These are phyloP conservation scores for Galeopsomyia nigrocyanea DNA, from an alignment of 2,888 invertebrate species.

Conservation along the genomic window DNA sequence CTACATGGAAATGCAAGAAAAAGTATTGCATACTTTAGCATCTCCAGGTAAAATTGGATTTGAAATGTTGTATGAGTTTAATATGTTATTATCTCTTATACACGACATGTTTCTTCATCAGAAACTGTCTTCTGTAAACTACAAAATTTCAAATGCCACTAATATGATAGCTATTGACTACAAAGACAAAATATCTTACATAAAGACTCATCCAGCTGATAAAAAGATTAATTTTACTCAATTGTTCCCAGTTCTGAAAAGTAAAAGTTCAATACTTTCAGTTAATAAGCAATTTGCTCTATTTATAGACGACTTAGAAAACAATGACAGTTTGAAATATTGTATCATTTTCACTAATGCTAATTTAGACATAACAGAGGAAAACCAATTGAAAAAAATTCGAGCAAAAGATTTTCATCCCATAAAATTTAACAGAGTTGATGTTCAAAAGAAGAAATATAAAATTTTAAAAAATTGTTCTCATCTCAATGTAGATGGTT, in stretches of 20 bases:
- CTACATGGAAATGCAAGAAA: slow-evolving; percentile 53
- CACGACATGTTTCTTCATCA: slow-evolving; percentile 19
- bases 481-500: slow-evolving; percentile 11
- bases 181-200: slow-evolving; percentile 29
- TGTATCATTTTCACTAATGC: slow-evolving; percentile 37
- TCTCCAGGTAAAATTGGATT: slow-evolving; percentile 19
- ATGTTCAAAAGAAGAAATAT: slow-evolving; percentile 33
- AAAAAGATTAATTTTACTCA: slow-evolving; percentile 16
- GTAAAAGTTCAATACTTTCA: not conserved
- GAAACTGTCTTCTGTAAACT: slow-evolving; percentile 14
- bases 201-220: slow-evolving; percentile 4
- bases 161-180: slow-evolving; percentile 21
- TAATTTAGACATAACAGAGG: slow-evolving; percentile 13
- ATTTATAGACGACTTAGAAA: slow-evolving; percentile 14
- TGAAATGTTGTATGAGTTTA: slow-evolving; percentile 29
- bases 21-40: slow-evolving; percentile 50
- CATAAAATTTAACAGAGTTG: slow-evolving; percentile 23
- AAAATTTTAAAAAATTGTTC: slow-evolving; percentile 30
- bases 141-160: not conserved
- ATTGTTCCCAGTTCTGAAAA: slow-evolving; percentile 17
- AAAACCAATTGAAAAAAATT: slow-evolving; percentile 11
- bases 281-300: slow-evolving; percentile 26
- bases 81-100: slow-evolving; percentile 10
- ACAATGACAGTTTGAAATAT: slow-evolving; percentile 18
- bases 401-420: slow-evolving; percentile 13